A percentile compares a stretch with the other conserved stretches of the same genome.
Conservation (phyloP, 2,113 vertebrate species). For the Microtus montanus region DNA sequence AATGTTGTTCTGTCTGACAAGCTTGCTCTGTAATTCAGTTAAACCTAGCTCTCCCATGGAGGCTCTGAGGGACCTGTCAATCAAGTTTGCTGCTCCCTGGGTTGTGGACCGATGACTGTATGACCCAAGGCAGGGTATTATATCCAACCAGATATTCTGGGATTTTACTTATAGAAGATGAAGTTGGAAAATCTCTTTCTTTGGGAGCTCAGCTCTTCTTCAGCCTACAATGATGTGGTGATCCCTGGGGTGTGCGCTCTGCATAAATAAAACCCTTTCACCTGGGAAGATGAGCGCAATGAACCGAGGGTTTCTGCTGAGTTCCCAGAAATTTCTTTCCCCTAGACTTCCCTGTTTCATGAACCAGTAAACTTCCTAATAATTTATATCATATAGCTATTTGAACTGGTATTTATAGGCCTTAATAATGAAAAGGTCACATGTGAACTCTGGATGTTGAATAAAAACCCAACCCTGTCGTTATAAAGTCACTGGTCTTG, state of each 20-base stretch:
- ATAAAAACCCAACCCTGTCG: background rate
- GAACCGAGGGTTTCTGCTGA: background rate
- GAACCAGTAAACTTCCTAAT: background rate
- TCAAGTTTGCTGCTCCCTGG: background rate
- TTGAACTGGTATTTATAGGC: background rate
- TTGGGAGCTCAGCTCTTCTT: background rate
- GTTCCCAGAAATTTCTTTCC: background rate
- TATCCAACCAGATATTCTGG: background rate
- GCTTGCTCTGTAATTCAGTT: background rate
- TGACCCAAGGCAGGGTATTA: background rate
- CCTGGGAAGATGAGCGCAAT: background rate
- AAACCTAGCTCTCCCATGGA: background rate
- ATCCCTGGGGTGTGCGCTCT: background rate
- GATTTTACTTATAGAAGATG: background rate
- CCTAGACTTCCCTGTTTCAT: background rate
- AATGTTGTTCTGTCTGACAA: background rate
- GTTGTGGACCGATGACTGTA: background rate
- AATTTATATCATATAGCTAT: background rate
- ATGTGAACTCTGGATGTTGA: background rate
- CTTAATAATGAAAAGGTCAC: background rate
- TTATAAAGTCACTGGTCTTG: constrained; percentile 27
- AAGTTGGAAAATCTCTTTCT: background rate
- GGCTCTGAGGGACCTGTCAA: background rate
- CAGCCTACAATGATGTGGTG: background rate
- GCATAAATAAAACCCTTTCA: background rate